Evolutionary conservation across 2,797 vertebrate genomes (phyloP).

Genomic region (Sitta carolinensis): DNA sequence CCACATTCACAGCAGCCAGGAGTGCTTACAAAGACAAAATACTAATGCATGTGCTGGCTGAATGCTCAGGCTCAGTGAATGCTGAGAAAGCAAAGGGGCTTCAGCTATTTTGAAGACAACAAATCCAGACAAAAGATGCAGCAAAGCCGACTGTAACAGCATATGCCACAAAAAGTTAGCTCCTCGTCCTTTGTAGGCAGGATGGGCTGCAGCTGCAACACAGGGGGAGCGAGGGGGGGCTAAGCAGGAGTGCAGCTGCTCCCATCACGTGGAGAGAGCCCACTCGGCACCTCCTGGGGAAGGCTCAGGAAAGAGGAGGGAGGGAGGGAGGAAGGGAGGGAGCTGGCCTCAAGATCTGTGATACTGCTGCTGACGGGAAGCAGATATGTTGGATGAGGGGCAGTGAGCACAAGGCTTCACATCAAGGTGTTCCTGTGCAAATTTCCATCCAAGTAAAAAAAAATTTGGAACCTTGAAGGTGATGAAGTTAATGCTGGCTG

Average conservation of each 20-base stretch:
- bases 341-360: neutral
- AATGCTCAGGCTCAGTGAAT: neutral
- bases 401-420: neutral
- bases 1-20: neutral
- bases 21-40: neutral
- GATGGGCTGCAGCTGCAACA: conserved; percentile 55
- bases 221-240: neutral
- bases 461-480: neutral
- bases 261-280: conserved; percentile 27
- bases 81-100: conserved; percentile 22
- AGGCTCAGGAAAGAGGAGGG: neutral
- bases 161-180: conserved; percentile 55
- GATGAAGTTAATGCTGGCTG: neutral
- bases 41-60: neutral
- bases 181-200: conserved; percentile 45
- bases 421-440: neutral
- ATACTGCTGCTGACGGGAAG: neutral
- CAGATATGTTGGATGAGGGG: neutral
- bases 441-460: rapidly evolving
- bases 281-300: conserved; percentile 33
- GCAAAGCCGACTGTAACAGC: conserved; percentile 34
- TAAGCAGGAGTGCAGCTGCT: conserved; percentile 60
- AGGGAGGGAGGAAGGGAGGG: neutral
- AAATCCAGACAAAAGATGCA: conserved; percentile 46
- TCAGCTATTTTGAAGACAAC: conserved; percentile 13